Base-by-base conservation (phyloP, 2,888 invertebrate genomes). In the Lycia hirtaria region DNA sequence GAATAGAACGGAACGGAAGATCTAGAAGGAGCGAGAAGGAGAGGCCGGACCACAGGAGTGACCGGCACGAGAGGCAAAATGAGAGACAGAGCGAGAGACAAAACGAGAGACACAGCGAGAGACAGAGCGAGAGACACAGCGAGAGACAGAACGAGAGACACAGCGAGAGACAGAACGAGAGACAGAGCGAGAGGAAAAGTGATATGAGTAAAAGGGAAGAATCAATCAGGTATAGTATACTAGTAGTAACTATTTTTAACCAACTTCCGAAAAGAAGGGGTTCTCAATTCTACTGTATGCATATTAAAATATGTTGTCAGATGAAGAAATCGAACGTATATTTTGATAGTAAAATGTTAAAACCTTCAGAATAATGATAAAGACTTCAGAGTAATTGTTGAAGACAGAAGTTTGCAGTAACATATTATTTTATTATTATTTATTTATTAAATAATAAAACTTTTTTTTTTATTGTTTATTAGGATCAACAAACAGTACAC, bases 121-220 rank as follows among this genome's bases (percentile, higher is more conserved):
- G 9, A 55, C 73, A 79, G n/a, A 85, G 82, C 9, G 88, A 54
- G 26, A 54, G 30, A n/a, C n/a, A n/a, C n/a, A n/a, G n/a, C 24
- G 50, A 56, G 32, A 52, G 14, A 33, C 40, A 51, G 3, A 47
- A 56, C 3, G 37, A 44, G 4, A 15, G 56, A 6, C n/a, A n/a
- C n/a, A 32, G n/a, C 6, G 57, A 57, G 12, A 32, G 51, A 28
- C 26, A 12, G 12, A 51, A 20, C 33, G 41, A 41, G 15, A 45
- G 14, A 28, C 37, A 41, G 10, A 20, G 9, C 7, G 57, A 58
- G 4, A 52, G 57, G 10, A 48, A 43, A 47, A 56, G 45, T 7
- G 56, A 56, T 56, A 71, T 78, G 0, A 91, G 88, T 59, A 87
- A 72, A 66, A 89, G 80, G 62, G 88, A 90, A 67, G 83, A 88